Evolutionary conservation across 92 coral and sea anemone species (phyloP), one percentile per base, ranked within the genome.

Genomic region (Ricordea florida): DNA sequence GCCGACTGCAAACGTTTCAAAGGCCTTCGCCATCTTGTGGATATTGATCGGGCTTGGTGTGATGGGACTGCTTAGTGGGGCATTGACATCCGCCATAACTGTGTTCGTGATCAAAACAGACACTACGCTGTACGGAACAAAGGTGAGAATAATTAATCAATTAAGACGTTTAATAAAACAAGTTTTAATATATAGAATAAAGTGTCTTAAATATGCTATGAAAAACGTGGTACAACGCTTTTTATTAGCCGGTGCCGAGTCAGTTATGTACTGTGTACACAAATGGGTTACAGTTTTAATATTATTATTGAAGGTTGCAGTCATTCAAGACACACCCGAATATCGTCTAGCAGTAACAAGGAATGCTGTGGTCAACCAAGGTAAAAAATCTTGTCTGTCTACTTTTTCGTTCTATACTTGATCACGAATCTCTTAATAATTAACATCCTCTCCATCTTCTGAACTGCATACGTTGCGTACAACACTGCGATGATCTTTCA

Each of bases 351-450:
- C 85, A 27, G 72, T 87, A 0, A 66, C 93, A 13, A 82, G 83
- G 53, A 87, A 80, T 37, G 97, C 97, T 22, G 69, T 59, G 52
- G 88, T 91, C 5, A 87, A 91, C 81, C 58, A 74, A 83, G 82
- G 97, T 91, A 73, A 9, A n/a, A n/a, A n/a, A n/a, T n/a, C n/a
- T n/a, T n/a, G n/a, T n/a, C n/a, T n/a, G n/a, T n/a, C n/a, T n/a
- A n/a, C n/a, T n/a, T n/a, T n/a, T n/a, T n/a, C n/a, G n/a, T n/a
- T n/a, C n/a, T n/a, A n/a, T n/a, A n/a, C n/a, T n/a, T n/a, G n/a
- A n/a, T n/a, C n/a, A n/a, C n/a, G n/a, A n/a, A n/a, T n/a, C n/a
- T n/a, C n/a, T n/a, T n/a, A n/a, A n/a, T n/a, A n/a, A n/a, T n/a
- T n/a, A n/a, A n/a, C n/a, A n/a, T n/a, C n/a, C n/a, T n/a, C n/a